Evolutionary conservation across 2,797 vertebrate genomes (phyloP).

Genomic region (Acanthurus lineatus): DNA sequence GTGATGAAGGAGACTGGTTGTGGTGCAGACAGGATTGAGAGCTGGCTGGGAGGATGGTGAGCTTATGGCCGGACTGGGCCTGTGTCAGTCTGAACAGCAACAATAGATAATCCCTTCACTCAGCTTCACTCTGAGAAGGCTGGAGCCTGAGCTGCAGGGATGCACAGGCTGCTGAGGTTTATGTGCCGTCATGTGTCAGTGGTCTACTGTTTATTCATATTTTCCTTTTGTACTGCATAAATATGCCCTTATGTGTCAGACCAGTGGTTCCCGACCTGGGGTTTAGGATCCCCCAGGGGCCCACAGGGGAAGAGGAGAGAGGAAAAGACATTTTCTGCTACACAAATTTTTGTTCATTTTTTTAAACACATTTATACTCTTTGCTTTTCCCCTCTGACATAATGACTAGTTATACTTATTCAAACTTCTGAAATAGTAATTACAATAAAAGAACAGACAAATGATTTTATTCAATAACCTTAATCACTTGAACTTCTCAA

Average conservation of each 20-base stretch:
- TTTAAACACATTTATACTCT: not conserved
- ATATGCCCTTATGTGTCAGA: not conserved
- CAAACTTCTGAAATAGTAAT: not conserved
- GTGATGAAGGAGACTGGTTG: constrained; percentile 61
- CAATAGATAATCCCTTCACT: constrained; percentile 71
- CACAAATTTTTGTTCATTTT: not conserved
- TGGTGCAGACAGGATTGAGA: constrained; percentile 29
- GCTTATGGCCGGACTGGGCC: constrained; percentile 53
- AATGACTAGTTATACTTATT: not conserved
- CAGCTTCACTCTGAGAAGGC: constrained; percentile 33
- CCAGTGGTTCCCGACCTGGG: not conserved
- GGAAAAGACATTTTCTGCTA: not conserved
- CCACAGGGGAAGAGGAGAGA: not conserved
- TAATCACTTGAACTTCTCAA: too few relatives aligned
- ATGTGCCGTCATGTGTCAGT: not conserved
- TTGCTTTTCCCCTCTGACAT: not conserved
- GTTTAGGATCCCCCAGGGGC: not conserved
- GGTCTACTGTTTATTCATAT: constrained; percentile 1
- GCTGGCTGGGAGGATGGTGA: constrained; percentile 34
- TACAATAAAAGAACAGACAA: not conserved
- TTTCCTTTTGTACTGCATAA: not conserved
- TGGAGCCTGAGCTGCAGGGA: constrained; percentile 31
- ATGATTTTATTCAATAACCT: not conserved
- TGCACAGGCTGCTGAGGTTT: constrained; percentile 10
- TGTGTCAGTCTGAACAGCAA: constrained; percentile 56